Percentiles rank a stretch among this genome's conserved stretches.
Conservation (phyloP, 2,797 vertebrate species). For the Dermochelys coriacea region DNA sequence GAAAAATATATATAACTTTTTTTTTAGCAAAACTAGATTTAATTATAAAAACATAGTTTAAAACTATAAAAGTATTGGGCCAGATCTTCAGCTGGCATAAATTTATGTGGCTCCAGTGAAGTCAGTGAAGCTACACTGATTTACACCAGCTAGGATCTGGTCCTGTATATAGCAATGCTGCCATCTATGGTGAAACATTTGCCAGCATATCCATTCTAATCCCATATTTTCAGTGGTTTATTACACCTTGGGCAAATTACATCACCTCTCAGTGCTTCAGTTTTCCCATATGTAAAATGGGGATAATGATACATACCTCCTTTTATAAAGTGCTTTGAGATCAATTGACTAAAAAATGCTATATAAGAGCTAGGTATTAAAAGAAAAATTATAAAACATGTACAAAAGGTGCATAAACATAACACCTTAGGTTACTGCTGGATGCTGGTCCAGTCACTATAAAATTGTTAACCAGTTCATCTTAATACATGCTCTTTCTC, state of each 20-base stretch:
- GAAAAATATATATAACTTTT: background rate
- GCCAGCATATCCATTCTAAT: background rate
- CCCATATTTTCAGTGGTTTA: background rate
- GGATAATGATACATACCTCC: background rate
- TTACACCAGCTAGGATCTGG: background rate
- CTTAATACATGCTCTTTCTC: background rate
- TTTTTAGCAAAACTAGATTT: background rate
- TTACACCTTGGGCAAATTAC: background rate
- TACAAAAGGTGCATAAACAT: background rate
- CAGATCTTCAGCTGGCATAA: background rate
- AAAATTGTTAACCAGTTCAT: background rate
- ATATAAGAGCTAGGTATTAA: background rate
- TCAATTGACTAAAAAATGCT: background rate
- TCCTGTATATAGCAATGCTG: background rate
- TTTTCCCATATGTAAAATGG: background rate
- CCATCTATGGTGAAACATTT: background rate
- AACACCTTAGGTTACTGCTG: background rate
- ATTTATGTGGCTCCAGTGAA: background rate
- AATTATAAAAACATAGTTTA: background rate
- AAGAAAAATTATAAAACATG: background rate
- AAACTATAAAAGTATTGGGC: background rate
- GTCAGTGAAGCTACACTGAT: background rate
- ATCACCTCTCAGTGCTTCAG: background rate
- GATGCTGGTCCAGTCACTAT: background rate
- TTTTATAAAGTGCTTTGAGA: background rate